Conservation (phyloP, 2,113 vertebrate genomes). For the Cinclus mexicanus region DNA sequence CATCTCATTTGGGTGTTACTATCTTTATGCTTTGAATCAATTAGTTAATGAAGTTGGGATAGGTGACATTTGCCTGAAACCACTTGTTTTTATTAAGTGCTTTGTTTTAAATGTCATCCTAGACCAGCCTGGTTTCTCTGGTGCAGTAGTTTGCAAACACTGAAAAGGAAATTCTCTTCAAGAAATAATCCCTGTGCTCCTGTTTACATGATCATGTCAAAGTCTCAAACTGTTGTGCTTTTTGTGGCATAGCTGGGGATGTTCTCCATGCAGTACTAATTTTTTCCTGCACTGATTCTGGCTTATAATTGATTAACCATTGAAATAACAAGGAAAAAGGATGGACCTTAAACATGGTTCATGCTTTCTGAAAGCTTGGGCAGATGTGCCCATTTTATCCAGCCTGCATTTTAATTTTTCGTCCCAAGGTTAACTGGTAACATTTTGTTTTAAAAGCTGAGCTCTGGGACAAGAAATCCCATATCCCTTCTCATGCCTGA, state of each 20-base stretch:
- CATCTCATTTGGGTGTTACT: not conserved
- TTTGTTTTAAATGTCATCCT: not conserved
- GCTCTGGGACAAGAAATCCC: not conserved
- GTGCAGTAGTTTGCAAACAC: not conserved
- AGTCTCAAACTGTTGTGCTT: not conserved
- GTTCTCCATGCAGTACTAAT: not conserved
- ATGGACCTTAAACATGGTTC: not conserved
- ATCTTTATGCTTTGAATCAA: not conserved
- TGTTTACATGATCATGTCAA: not conserved
- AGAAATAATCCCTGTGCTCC: not conserved
- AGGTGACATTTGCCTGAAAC: conserved; percentile 1
- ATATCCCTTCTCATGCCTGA: not conserved
- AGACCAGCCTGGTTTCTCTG: not conserved
- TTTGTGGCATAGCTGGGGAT: not conserved
- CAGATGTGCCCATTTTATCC: not conserved
- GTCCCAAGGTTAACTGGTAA: not conserved
- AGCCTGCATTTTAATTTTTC: not conserved
- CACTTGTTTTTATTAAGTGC: not conserved
- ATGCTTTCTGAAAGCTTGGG: not conserved
- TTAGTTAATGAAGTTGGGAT: not conserved
- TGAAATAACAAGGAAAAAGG: not conserved
- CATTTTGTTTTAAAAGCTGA: not conserved
- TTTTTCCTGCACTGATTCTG: not conserved
- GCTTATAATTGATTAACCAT: not conserved
- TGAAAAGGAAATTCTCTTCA: not conserved